A percentile compares a stretch with the other conserved stretches of the same genome.
Evolutionary conservation across 35 echinoderm and acorn worm genomes (phyloP).

Genomic region (Eucidaris tribuloides): DNA sequence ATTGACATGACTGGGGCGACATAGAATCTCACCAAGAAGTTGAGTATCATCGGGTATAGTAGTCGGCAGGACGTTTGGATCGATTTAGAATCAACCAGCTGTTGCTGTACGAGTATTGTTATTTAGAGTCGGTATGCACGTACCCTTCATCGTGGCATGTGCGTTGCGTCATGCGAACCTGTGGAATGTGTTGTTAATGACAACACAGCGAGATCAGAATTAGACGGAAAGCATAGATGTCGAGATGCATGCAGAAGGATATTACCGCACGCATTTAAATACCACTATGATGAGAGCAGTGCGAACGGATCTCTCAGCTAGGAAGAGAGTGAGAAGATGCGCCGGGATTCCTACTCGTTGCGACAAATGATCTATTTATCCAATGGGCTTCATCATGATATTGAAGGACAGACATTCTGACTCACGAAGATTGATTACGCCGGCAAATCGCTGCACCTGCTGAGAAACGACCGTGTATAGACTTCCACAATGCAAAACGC

Average conservation of each 20-base stretch:
- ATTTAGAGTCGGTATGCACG: background rate
- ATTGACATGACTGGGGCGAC: background rate
- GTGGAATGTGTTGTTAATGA: background rate
- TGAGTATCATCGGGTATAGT: background rate
- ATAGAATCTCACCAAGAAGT: background rate
- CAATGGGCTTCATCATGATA: conserved; percentile 1
- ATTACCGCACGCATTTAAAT: background rate
- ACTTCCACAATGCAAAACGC: conserved; percentile 7
- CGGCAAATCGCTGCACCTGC: conserved; percentile 24
- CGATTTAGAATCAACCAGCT: background rate
- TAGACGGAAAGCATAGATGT: background rate
- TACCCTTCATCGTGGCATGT: background rate
- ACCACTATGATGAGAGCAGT: conserved; percentile 4
- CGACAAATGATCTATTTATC: conserved; percentile 38
- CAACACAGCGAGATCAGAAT: background rate
- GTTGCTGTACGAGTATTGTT: background rate
- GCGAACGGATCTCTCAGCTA: background rate
- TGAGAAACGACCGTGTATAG: conserved; percentile 30
- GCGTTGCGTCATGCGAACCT: background rate
- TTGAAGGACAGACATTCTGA: conserved; percentile 28
- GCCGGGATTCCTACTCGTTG: background rate
- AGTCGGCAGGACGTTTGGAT: background rate
- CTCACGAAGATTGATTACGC: conserved; percentile 53
- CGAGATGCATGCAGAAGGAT: background rate
- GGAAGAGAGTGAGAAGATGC: background rate